Conservation (phyloP, 2,888 invertebrate genomes). For the Heliconius ethilla region DNA sequence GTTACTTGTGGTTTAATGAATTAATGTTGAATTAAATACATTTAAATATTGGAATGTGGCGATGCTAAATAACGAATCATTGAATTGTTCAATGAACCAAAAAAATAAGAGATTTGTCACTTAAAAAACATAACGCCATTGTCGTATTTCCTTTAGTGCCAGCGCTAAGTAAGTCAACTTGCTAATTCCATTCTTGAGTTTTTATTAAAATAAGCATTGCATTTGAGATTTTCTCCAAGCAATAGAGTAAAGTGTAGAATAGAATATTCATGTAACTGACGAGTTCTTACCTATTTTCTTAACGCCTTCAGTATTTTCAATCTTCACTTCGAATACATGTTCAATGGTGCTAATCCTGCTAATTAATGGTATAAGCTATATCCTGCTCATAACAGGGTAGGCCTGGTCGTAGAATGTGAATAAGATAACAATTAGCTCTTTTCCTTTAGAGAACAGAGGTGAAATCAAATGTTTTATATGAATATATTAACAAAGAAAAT, state of each 20-base stretch:
- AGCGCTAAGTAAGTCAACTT: background rate
- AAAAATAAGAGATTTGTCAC: background rate
- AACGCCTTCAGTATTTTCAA: constrained; percentile 47
- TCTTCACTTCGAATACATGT: constrained; percentile 45
- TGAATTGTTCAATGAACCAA: background rate
- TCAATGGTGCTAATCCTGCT: constrained; percentile 42
- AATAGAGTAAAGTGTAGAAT: constrained; percentile 17
- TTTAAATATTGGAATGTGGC: background rate
- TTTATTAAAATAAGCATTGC: constrained; percentile 26
- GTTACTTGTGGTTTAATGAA: background rate
- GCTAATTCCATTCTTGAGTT: constrained; percentile 13
- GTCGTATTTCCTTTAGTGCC: background rate
- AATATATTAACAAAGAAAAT: too few relatives aligned
- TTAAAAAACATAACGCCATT: background rate
- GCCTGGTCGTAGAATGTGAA: too few relatives aligned
- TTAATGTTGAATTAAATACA: background rate
- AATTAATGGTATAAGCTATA: too few relatives aligned
- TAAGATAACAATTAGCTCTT: too few relatives aligned
- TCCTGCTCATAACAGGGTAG: background rate
- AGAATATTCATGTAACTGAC: constrained; percentile 47
- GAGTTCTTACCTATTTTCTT: constrained; percentile 45
- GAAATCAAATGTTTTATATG: too few relatives aligned
- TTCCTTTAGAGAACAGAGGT: too few relatives aligned
- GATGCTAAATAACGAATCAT: background rate
- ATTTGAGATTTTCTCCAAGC: constrained; percentile 30